These are phyloP conservation scores for Hydra vulgaris DNA, from an alignment of 30 jellyfish, hydroid and myxozoan genomes.

Conservation along the genomic window DNA sequence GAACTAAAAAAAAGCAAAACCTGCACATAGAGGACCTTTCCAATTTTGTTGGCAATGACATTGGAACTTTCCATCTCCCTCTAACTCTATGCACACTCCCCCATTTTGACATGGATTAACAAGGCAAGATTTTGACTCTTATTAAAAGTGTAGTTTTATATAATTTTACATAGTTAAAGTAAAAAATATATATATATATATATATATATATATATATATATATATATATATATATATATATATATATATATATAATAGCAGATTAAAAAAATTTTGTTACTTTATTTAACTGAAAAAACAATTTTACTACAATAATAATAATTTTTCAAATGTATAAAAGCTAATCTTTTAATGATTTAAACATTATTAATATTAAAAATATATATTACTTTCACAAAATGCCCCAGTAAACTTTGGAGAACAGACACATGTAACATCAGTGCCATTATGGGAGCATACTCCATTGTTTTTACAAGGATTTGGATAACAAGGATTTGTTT, in stretches of 20 bases:
- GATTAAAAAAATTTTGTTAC: no score
- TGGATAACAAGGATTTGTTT: conserved; percentile 54
- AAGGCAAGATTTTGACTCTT: conserved; percentile 64
- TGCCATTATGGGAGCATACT: conserved; percentile 71
- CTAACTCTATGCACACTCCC: conserved; percentile 68
- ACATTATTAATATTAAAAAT: background rate
- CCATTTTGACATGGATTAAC: conserved; percentile 77
- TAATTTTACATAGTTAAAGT: no score
- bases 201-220: no score
- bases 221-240: no score
- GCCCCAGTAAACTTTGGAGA: conserved; percentile 58
- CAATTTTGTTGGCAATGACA: conserved; percentile 67
- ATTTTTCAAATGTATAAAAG: no score
- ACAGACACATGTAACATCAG: conserved; percentile 55
- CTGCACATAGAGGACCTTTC: conserved; percentile 74
- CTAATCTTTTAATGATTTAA: no score
- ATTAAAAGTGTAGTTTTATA: no score
- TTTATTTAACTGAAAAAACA: no score
- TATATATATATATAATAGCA: no score
- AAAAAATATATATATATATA: no score
- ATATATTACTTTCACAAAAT: conserved; percentile 56
- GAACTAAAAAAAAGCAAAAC: conserved; percentile 13
- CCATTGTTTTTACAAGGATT: conserved; percentile 84
- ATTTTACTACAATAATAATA: no score
- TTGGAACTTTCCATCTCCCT: conserved; percentile 53